phyloP scores from a whole-genome alignment of 2,797 vertebrate genomes.

The Euthynnus affinis region DNA sequence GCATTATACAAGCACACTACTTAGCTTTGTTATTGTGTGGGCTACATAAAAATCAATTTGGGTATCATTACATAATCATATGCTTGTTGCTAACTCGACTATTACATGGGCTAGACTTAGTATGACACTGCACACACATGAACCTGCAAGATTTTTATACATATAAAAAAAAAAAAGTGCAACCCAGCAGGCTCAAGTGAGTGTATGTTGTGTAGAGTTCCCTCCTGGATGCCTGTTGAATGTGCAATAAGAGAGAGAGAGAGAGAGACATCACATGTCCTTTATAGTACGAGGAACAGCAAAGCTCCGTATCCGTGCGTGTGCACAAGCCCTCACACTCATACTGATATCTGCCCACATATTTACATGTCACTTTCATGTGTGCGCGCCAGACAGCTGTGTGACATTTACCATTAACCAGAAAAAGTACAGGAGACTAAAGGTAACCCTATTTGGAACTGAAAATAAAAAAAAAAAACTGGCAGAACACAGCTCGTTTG shows the following conservation, averaged over 20 bases:
- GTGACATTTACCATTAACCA: no score
- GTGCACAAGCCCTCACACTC: no score
- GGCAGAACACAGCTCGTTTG: no score
- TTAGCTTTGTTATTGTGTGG: slow-evolving; percentile 19
- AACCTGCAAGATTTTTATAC: slow-evolving; percentile 4
- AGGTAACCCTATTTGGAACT: no score
- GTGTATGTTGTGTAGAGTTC: neutral
- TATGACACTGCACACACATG: slow-evolving; percentile 10
- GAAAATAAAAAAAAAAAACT: no score
- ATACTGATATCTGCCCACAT: no score
- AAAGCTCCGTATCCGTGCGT: neutral
- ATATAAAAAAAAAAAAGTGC: no score
- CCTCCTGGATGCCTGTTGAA: neutral
- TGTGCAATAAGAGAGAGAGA: no score
- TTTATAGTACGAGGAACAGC: neutral
- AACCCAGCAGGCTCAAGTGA: neutral
- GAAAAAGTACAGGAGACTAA: no score
- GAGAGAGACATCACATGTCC: neutral
- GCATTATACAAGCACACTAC: slow-evolving; percentile 5
- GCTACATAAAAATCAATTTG: slow-evolving; percentile 33
- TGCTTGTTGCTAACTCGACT: slow-evolving; percentile 23
- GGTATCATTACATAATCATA: slow-evolving; percentile 44
- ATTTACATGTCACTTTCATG: no score
- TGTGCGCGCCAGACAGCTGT: no score
- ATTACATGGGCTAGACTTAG: slow-evolving; percentile 6